phyloP scores from a whole-genome alignment of 1,140 invertebrate species.

The Heliothis virescens region DNA sequence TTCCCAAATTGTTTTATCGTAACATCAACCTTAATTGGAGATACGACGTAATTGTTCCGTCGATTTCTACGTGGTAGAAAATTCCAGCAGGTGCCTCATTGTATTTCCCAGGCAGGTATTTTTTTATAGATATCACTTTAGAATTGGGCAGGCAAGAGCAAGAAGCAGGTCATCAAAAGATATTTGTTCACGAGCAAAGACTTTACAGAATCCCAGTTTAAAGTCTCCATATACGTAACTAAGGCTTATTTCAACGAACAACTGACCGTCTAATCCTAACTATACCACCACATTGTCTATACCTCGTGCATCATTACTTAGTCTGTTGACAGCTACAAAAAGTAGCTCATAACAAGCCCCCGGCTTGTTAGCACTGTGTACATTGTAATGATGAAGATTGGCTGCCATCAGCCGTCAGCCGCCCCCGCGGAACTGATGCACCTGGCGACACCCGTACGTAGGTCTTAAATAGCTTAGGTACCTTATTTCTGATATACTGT shows the following conservation, averaged over 20 bases:
- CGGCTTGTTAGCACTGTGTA: constrained; percentile 18
- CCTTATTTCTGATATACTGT: no score
- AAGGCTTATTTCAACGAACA: no score
- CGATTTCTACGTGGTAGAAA: background rate
- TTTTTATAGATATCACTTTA: no score
- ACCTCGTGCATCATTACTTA: constrained; percentile 3
- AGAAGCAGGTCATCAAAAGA: no score
- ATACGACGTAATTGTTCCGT: background rate
- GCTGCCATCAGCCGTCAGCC: constrained; percentile 9
- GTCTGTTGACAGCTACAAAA: constrained; percentile 14
- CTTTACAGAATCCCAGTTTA: no score
- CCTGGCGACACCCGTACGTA: background rate
- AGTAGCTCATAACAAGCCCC: constrained; percentile 9
- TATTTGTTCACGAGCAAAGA: no score
- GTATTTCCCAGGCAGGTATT: no score
- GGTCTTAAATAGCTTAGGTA: background rate
- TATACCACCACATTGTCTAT: background rate
- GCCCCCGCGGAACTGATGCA: constrained; percentile 34
- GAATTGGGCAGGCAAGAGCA: no score
- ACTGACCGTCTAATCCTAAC: no score
- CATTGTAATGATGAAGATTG: constrained; percentile 35
- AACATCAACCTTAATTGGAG: constrained; percentile 8
- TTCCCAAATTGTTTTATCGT: constrained; percentile 29
- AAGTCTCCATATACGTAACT: no score
- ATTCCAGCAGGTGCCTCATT: no score